Evolutionary conservation across 2,113 vertebrate species (phyloP).

Genomic region (Brachionichthys hirsutus): DNA sequence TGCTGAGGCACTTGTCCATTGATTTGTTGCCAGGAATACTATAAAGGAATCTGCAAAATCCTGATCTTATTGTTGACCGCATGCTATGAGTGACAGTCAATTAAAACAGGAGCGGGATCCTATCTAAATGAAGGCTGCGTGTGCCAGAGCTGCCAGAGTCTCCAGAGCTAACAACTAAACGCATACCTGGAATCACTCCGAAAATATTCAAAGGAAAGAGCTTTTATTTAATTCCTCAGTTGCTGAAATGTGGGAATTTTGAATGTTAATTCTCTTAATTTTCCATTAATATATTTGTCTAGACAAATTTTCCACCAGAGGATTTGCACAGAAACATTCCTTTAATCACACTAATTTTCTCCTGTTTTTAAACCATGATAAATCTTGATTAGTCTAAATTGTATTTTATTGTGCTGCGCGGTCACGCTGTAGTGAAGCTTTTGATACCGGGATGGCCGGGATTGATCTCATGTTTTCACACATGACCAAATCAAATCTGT

Average conservation of each 20-base stretch:
- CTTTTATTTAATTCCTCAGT: slow-evolving; percentile 13
- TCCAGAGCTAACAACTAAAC: slow-evolving; percentile 41
- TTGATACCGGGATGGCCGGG: no score
- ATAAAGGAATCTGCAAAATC: slow-evolving; percentile 63
- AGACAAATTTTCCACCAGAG: slow-evolving; percentile 21
- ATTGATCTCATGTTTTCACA: no score
- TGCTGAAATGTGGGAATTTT: slow-evolving; percentile 11
- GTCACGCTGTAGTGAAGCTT: no score
- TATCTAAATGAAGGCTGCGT: slow-evolving; percentile 57
- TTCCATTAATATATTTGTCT: not conserved
- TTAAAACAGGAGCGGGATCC: slow-evolving; percentile 66
- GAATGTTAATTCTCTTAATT: slow-evolving; percentile 18
- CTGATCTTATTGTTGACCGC: slow-evolving; percentile 58
- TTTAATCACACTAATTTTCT: slow-evolving; percentile 2
- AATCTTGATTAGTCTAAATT: no score
- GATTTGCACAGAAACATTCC: slow-evolving; percentile 2
- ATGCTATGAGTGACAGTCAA: slow-evolving; percentile 71
- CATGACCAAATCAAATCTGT: no score
- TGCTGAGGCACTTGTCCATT: slow-evolving; percentile 64
- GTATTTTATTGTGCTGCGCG: no score
- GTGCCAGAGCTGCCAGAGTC: slow-evolving; percentile 45
- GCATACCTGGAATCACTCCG: slow-evolving; percentile 23
- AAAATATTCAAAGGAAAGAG: slow-evolving; percentile 28
- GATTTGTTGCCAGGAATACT: slow-evolving; percentile 74
- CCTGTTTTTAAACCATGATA: not conserved